phyloP scores from a whole-genome alignment of 92 coral and sea anemone species.

The Isaurus tuberculatus region DNA sequence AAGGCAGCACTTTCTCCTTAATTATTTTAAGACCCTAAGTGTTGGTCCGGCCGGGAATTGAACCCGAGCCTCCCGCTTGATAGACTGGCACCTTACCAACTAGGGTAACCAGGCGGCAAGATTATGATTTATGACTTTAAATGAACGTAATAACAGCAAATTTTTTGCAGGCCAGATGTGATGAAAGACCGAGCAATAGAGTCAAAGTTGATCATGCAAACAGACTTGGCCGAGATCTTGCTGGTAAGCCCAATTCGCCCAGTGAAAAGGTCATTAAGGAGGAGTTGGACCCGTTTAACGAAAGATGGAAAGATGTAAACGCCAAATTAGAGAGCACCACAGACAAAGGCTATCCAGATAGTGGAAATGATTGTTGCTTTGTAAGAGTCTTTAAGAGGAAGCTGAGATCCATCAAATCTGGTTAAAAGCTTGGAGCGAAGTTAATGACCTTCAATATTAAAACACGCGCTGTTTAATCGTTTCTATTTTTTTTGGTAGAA shows the following conservation, averaged over 20 bases:
- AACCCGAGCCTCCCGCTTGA: too few relatives aligned
- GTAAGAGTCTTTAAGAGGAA: constrained; percentile 75
- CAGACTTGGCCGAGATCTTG: constrained; percentile 67
- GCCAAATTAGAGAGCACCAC: constrained; percentile 81
- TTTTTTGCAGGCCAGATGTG: constrained; percentile 68
- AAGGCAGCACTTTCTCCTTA: too few relatives aligned
- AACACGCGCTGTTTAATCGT: too few relatives aligned
- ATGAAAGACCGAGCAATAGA: constrained; percentile 69
- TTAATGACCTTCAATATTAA: too few relatives aligned
- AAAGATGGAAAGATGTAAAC: constrained; percentile 73
- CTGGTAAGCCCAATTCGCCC: constrained; percentile 69
- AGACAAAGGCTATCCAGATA: constrained; percentile 83
- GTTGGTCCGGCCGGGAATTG: too few relatives aligned
- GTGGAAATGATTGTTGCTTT: constrained; percentile 74
- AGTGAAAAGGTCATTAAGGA: constrained; percentile 68
- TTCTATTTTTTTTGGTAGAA: too few relatives aligned
- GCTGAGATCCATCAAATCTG: constrained; percentile 62
- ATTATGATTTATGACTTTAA: too few relatives aligned
- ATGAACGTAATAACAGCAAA: neutral
- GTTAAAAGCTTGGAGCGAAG: neutral
- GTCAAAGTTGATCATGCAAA: constrained; percentile 73
- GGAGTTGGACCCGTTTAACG: constrained; percentile 76
- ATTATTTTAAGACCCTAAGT: too few relatives aligned
- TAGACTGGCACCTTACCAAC: too few relatives aligned
- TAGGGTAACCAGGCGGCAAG: too few relatives aligned